These are phyloP conservation scores for Pavo muticus DNA, from an alignment of 2,113 vertebrate genomes.

Conservation along the genomic window DNA sequence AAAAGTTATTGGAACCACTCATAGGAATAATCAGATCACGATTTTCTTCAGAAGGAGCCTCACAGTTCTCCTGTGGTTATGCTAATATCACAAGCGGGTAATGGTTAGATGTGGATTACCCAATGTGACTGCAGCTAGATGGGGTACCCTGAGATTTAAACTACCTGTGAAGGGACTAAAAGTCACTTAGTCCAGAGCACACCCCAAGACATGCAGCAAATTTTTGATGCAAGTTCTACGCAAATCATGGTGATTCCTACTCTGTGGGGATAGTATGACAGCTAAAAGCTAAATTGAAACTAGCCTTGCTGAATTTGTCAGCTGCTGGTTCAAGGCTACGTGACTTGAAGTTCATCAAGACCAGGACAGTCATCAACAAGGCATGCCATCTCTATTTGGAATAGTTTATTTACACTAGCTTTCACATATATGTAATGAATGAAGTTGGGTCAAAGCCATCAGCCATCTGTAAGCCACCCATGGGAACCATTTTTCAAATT, in stretches of 20 bases:
- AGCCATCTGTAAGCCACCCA: neutral
- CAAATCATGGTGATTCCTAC: neutral
- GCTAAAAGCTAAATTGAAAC: neutral
- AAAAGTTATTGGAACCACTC: constrained; percentile 6
- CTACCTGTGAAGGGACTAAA: neutral
- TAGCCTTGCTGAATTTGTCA: neutral
- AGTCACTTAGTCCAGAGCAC: neutral
- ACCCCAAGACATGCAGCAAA: neutral
- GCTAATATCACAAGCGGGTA: neutral
- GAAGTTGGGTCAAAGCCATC: neutral
- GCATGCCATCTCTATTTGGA: neutral
- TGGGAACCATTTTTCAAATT: neutral
- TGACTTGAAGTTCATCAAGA: neutral
- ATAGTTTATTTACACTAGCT: neutral
- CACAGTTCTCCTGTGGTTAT: neutral
- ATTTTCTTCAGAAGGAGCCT: neutral
- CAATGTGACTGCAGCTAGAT: neutral
- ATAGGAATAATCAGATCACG: neutral
- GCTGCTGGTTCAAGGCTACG: neutral
- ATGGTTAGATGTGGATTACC: neutral
- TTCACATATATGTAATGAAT: neutral
- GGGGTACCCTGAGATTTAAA: neutral
- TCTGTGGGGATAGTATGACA: neutral
- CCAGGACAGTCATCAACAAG: neutral
- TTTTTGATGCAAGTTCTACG: neutral